phyloP scores from a whole-genome alignment of 2,113 vertebrate species.

The Panurus biarmicus region DNA sequence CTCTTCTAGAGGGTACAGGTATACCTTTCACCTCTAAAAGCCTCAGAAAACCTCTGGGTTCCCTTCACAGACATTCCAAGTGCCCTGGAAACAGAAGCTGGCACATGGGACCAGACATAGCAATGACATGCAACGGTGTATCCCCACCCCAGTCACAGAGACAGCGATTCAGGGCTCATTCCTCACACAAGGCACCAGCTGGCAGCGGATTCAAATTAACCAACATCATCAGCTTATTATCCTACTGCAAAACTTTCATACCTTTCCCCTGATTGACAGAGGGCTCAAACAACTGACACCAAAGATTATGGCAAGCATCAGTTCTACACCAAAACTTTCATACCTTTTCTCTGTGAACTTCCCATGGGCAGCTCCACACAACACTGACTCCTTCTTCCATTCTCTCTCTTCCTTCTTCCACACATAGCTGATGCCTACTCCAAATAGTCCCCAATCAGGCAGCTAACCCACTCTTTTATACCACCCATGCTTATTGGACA shows the following conservation, averaged over 20 bases:
- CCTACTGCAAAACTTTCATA: background rate
- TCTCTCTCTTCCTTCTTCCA: background rate
- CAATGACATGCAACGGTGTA: accelerated
- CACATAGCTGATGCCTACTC: background rate
- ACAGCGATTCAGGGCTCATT: background rate
- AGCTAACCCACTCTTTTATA: too few species aligned
- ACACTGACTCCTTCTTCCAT: background rate
- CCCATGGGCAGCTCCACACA: background rate
- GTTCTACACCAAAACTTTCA: background rate
- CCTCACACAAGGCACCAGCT: background rate
- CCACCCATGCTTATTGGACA: too few species aligned
- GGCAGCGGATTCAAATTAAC: too few species aligned
- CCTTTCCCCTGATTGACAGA: too few species aligned
- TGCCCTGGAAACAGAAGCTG: background rate
- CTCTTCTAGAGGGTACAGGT: background rate
- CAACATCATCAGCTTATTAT: background rate
- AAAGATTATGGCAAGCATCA: background rate
- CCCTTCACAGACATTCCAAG: background rate
- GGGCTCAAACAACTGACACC: background rate
- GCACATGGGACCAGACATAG: background rate
- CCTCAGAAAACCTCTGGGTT: background rate
- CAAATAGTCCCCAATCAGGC: background rate
- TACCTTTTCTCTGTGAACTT: background rate
- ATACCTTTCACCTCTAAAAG: background rate
- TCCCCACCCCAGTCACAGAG: background rate